phyloP scores from a whole-genome alignment of 1,140 invertebrate species.

The Drosophila ohnishii region DNA sequence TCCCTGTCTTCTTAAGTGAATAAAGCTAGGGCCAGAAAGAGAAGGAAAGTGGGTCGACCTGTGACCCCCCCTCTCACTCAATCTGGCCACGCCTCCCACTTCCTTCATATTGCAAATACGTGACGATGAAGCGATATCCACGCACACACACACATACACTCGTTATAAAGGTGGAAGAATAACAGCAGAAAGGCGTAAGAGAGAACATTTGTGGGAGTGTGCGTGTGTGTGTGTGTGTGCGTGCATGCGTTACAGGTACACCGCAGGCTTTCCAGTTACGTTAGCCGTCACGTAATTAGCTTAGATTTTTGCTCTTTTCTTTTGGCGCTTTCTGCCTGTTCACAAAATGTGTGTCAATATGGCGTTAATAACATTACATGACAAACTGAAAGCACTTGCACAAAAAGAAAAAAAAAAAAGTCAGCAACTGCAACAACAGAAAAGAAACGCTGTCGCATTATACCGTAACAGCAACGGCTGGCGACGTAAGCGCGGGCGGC shows the following conservation, averaged over 20 bases:
- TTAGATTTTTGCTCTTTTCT: constrained; percentile 63
- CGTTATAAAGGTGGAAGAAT: constrained; percentile 4
- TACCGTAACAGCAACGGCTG: constrained; percentile 50
- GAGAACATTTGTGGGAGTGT: constrained; percentile 28
- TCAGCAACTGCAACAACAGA: constrained; percentile 25
- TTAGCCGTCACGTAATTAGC: constrained; percentile 71
- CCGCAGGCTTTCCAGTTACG: constrained; percentile 18
- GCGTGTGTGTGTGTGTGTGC: neutral
- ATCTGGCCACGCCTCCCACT: constrained; percentile 43
- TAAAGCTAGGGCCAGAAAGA: constrained; percentile 7
- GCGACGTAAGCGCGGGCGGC: constrained; percentile 38
- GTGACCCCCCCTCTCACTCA: constrained; percentile 39
- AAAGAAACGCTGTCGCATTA: constrained; percentile 55
- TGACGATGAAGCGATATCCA: constrained; percentile 39
- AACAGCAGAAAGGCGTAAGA: constrained; percentile 45
- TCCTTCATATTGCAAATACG: constrained; percentile 48
- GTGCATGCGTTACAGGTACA: constrained; percentile 25
- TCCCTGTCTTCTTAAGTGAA: constrained; percentile 20
- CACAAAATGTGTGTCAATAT: constrained; percentile 75
- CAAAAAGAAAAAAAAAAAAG: constrained; percentile 21
- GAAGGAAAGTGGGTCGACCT: constrained; percentile 55
- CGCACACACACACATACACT: neutral
- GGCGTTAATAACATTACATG: constrained; percentile 79
- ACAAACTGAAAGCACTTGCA: constrained; percentile 68
- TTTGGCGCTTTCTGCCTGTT: constrained; percentile 20